phyloP scores from a whole-genome alignment of 2,113 vertebrate species.

The Ophthalmolycus amberensis region DNA sequence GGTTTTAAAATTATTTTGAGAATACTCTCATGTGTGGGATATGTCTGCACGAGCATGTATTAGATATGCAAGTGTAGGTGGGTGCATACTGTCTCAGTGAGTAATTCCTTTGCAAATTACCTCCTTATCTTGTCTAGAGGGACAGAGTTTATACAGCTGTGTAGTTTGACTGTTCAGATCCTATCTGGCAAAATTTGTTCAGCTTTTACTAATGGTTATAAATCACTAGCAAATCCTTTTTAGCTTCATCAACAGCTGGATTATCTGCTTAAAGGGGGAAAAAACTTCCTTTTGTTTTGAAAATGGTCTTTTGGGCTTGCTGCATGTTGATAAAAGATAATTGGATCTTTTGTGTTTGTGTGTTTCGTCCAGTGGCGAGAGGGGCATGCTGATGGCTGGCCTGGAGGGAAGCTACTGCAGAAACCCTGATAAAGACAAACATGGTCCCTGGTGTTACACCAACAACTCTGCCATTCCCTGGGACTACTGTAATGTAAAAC shows the following conservation, averaged over 20 bases:
- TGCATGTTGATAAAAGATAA: slow-evolving; percentile 39
- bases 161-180: slow-evolving; percentile 54
- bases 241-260: slow-evolving; percentile 14
- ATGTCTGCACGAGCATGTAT: slow-evolving; percentile 39
- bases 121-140: slow-evolving; percentile 57
- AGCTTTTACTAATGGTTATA: slow-evolving; percentile 54
- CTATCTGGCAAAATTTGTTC: slow-evolving; percentile 44
- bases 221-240: slow-evolving; percentile 39
- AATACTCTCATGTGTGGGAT: slow-evolving; percentile 45
- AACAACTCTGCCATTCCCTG: slow-evolving; percentile 91
- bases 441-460: slow-evolving; percentile 98
- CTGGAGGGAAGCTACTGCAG: slow-evolving; percentile 93
- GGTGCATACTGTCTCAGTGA: slow-evolving; percentile 54
- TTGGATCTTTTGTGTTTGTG: slow-evolving; percentile 46
- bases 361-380: slow-evolving; percentile 67
- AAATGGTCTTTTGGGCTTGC: slow-evolving; percentile 24
- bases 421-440: slow-evolving; percentile 96
- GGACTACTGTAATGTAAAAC: slow-evolving; percentile 95
- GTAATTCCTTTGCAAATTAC: slow-evolving; percentile 64
- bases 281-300: slow-evolving; percentile 13
- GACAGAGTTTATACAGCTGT: slow-evolving; percentile 68
- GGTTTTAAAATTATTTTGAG: slow-evolving; percentile 30
- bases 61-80: slow-evolving; percentile 53
- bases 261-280: background rate
- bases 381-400: slow-evolving; percentile 80